Base-by-base conservation (phyloP, 2,888 invertebrate genomes). In the Drosophila mettleri region DNA sequence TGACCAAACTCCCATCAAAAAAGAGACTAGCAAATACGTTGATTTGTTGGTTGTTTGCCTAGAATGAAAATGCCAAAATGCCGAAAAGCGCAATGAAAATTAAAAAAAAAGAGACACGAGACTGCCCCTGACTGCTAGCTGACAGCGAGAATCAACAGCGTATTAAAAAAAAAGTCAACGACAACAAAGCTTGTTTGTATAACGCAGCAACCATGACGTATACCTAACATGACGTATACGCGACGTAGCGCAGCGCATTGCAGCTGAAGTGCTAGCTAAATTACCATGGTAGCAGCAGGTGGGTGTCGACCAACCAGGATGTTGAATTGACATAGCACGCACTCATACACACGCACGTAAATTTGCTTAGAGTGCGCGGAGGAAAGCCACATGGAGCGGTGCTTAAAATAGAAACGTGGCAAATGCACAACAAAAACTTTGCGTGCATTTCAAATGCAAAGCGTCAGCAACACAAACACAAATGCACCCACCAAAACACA, bases 361-460 rank as follows among this genome's bases (percentile, higher is more conserved):
- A 22, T 48, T 22, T 59, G 49, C 36, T 58, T 34, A 22, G n/a
- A 18, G n/a, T 29, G 22, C n/a, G n/a, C n/a, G 16, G 39, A 46
- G 43, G 34, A 58, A 58, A 57, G 31, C 72, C 72, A 55, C 63
- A 67, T 60, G 62, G 71, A 64, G 49, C 36, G 67, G 55, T 71
- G 60, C 79, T 68, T 79, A 68, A 79, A 74, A 75, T 71, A 67
- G 64, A 66, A 86, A 58, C 69, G 64, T 60, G 65, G 74, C 78
- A 88, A 85, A 83, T 83, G 88, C 78, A 86, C 86, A 86, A 74
- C 78, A 84, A 78, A 78, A 76, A 81, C 69, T 76, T 72, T 72
- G 62, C 73, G 65, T 84, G 78, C 78, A 88, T 78, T 86, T 80
- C 46, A 69, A 76, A 69, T 66, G 63, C 62, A 63, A 49, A 49